Conservation (phyloP, 2,113 vertebrate species). For the Cynoglossus semilaevis region DNA sequence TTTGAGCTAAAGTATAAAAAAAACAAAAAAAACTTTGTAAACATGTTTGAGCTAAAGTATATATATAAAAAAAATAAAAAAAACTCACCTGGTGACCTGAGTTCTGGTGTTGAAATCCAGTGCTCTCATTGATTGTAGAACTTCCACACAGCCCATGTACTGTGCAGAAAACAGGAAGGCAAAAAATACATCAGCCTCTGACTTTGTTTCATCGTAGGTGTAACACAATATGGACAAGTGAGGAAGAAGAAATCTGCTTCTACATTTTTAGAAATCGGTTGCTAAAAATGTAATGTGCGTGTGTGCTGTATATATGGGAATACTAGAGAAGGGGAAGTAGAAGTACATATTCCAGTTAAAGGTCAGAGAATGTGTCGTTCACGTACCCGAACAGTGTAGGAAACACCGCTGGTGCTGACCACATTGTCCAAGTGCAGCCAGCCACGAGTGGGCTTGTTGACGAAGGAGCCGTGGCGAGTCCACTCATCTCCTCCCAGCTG, state of each 20-base stretch:
- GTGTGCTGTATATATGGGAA: background rate
- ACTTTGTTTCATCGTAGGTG: constrained; percentile 28
- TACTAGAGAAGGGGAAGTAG: background rate
- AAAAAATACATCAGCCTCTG: constrained; percentile 29
- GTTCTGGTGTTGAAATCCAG: constrained; percentile 97
- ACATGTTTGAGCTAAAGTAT: no score
- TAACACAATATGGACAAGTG: constrained; percentile 3
- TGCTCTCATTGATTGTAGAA: constrained; percentile 96
- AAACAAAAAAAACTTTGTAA: no score
- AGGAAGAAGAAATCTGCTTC: constrained; percentile 5
- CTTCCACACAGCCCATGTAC: constrained; percentile 97
- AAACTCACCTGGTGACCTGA: constrained; percentile 93
- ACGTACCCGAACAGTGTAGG: constrained; percentile 83
- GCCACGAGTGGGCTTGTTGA: constrained; percentile 94
- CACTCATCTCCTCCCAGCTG: constrained; percentile 97
- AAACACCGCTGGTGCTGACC: constrained; percentile 92
- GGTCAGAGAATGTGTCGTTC: constrained; percentile 2
- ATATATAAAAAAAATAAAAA: no score
- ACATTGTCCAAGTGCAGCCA: constrained; percentile 95
- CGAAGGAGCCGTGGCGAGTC: constrained; percentile 98
- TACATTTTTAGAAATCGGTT: background rate
- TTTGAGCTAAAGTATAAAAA: no score
- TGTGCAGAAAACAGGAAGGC: constrained; percentile 64
- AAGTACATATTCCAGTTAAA: constrained; percentile 1
- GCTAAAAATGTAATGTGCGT: constrained; percentile 14